Conservation (phyloP, 2,797 vertebrate genomes). For the Sebastes goodei region DNA sequence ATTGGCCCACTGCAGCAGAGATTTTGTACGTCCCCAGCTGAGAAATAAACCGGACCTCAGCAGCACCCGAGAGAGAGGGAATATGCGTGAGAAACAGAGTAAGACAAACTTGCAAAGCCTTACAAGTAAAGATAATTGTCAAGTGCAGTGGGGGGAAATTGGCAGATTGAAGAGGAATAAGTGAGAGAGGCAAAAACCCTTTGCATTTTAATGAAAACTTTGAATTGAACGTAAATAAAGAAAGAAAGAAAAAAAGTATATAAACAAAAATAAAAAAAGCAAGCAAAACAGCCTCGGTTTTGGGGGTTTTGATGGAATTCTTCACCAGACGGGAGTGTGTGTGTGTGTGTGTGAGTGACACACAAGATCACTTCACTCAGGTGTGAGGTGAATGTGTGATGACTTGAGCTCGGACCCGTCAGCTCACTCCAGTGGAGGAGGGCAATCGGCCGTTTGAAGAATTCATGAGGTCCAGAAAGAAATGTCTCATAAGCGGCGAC, state of each 20-base stretch:
- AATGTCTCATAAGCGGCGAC: slow-evolving; percentile 41
- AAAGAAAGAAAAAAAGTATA: slow-evolving; percentile 19
- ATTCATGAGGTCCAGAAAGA: slow-evolving; percentile 61
- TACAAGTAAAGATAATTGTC: slow-evolving; percentile 75
- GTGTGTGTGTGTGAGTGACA: slow-evolving; percentile 12
- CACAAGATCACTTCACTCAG: not conserved
- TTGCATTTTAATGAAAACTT: slow-evolving; percentile 84
- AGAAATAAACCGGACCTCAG: slow-evolving; percentile 32
- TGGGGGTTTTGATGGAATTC: slow-evolving; percentile 68
- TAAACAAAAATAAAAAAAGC: slow-evolving; percentile 47
- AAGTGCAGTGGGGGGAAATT: slow-evolving; percentile 63
- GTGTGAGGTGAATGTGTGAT: slow-evolving; percentile 55
- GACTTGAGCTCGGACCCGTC: slow-evolving; percentile 31
- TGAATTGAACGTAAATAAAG: slow-evolving; percentile 73
- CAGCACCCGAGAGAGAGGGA: not conserved
- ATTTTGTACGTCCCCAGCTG: slow-evolving; percentile 28
- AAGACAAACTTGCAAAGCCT: slow-evolving; percentile 58
- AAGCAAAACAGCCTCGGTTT: slow-evolving; percentile 38
- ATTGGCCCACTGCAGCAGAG: slow-evolving; percentile 16
- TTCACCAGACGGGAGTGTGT: slow-evolving; percentile 27
- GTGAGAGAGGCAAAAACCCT: slow-evolving; percentile 53
- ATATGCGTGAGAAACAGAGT: slow-evolving; percentile 1
- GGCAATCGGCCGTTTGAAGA: slow-evolving; percentile 49
- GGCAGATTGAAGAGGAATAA: slow-evolving; percentile 60
- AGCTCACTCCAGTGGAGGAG: slow-evolving; percentile 28